Evolutionary conservation across 2,797 vertebrate species (phyloP).

Genomic region (Paramormyrops hopkinsi): DNA sequence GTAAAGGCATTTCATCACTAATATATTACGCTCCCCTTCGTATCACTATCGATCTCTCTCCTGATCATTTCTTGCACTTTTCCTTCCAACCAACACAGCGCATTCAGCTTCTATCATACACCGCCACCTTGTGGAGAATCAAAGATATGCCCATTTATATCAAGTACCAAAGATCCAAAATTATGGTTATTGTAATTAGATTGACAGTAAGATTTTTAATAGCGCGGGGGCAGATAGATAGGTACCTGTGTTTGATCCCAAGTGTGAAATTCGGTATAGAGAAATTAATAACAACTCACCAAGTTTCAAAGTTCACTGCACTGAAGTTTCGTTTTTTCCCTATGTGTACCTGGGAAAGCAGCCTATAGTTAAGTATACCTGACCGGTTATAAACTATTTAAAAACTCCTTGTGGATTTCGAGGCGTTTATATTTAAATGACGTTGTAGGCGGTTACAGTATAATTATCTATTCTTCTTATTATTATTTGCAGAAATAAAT

Average conservation of each 20-base stretch:
- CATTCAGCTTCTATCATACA: background rate
- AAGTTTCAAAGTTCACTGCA: background rate
- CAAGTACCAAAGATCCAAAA: background rate
- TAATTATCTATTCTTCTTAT: background rate
- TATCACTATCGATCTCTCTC: background rate
- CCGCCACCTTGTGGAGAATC: conserved; percentile 9
- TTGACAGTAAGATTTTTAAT: background rate
- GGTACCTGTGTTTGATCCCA: background rate
- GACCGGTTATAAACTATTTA: background rate
- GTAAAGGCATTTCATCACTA: background rate
- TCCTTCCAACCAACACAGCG: background rate
- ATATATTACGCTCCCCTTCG: background rate
- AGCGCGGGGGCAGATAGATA: background rate
- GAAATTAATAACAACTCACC: background rate
- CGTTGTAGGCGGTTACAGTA: background rate
- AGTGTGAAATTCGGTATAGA: background rate
- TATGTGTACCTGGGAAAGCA: background rate
- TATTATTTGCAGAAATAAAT: background rate
- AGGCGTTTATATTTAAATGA: background rate
- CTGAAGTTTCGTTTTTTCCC: background rate
- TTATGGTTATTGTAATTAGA: background rate
- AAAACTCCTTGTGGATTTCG: background rate
- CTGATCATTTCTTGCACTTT: background rate
- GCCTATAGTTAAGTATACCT: background rate
- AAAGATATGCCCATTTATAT: background rate